Evolutionary conservation across 2,797 vertebrate species (phyloP).

Genomic region (Mus spretus): DNA sequence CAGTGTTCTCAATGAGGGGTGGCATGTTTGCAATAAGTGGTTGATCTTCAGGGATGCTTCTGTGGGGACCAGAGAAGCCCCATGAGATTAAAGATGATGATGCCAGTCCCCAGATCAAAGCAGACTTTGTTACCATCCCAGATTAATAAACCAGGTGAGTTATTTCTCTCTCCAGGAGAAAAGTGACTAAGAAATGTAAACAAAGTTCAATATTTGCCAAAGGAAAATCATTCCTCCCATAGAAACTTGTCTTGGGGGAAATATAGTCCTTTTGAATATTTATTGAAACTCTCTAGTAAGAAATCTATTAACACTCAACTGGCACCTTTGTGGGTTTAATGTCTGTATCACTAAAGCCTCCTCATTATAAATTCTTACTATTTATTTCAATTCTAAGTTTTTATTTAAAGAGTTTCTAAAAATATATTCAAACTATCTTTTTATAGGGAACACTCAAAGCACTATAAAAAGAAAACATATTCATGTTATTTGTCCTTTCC

Average conservation of each 20-base stretch:
- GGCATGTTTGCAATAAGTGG: background rate
- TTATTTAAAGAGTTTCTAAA: background rate
- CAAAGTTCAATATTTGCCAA: background rate
- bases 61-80: background rate
- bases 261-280: slow-evolving; percentile 1
- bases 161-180: background rate
- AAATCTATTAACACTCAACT: background rate
- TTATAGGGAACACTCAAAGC: background rate
- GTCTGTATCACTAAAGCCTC: background rate
- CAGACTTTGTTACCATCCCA: background rate
- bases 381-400: background rate
- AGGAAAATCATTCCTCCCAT: background rate
- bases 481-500: slow-evolving; percentile 37
- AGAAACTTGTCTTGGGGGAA: background rate
- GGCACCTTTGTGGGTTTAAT: background rate
- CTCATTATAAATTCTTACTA: background rate
- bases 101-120: background rate
- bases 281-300: slow-evolving; percentile 15
- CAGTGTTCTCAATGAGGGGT: background rate
- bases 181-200: background rate
- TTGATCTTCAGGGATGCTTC: background rate
- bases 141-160: background rate
- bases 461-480: background rate
- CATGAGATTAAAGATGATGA: background rate
- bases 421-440: background rate